Conservation (phyloP, 2,797 vertebrate species). For the Spinus pinus region DNA sequence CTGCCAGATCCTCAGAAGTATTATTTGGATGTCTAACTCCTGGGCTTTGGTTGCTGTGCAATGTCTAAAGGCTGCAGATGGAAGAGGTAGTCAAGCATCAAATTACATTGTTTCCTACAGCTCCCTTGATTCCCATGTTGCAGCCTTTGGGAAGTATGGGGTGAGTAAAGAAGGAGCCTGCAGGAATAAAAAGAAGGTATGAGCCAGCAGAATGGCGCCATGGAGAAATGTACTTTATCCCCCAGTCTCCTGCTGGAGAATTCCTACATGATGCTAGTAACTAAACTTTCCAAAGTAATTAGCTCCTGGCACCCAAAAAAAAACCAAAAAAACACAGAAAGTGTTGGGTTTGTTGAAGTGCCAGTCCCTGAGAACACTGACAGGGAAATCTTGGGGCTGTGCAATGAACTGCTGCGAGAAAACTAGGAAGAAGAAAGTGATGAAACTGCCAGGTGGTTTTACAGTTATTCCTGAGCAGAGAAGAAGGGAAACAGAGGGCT, state of each 20-base stretch:
- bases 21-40: neutral
- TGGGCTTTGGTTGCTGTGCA: neutral
- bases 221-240: neutral
- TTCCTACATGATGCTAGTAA: neutral
- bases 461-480: neutral
- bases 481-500: neutral
- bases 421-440: neutral
- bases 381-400: neutral
- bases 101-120: neutral
- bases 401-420: neutral
- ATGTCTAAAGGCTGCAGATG: neutral
- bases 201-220: neutral
- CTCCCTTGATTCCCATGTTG: neutral
- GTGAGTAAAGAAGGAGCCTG: neutral
- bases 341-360: neutral
- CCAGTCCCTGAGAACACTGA: neutral
- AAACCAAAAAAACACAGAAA: neutral
- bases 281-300: neutral
- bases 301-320: neutral
- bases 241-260: neutral
- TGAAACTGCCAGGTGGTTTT: neutral
- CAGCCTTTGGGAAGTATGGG: neutral
- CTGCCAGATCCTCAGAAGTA: neutral
- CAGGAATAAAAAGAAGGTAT: neutral
- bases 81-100: neutral